phyloP scores from a whole-genome alignment of 2,888 invertebrate species.

The Xestoiulus laeticollis region DNA sequence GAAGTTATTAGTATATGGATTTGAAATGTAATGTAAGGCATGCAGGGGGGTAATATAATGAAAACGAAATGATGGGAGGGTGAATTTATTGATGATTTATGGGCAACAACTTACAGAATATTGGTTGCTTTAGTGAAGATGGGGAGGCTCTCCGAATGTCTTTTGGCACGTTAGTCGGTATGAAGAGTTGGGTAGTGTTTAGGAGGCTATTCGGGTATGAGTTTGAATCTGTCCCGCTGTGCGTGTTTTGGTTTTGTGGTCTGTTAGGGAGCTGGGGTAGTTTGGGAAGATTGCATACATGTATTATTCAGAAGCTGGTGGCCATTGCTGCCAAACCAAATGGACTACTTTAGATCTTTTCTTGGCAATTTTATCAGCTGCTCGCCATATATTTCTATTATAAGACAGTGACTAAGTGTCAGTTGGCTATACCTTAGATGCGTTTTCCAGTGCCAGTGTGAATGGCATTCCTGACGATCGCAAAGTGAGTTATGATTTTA shows the following conservation, averaged over 20 bases:
- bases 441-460: neutral
- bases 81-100: slow-evolving; percentile 41
- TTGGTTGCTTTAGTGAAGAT: slow-evolving; percentile 4
- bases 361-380: slow-evolving; percentile 36
- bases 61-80: slow-evolving; percentile 35
- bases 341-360: slow-evolving; percentile 43
- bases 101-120: neutral
- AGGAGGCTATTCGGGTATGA: slow-evolving; percentile 31
- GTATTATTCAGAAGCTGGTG: slow-evolving; percentile 40
- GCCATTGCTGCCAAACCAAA: slow-evolving; percentile 41
- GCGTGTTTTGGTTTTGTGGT: slow-evolving; percentile 35
- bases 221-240: slow-evolving; percentile 41
- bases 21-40: slow-evolving; percentile 35
- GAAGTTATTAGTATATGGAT: slow-evolving; percentile 41
- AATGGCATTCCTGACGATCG: slow-evolving; percentile 34
- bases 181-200: slow-evolving; percentile 1
- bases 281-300: slow-evolving; percentile 29
- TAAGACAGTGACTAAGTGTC: slow-evolving; percentile 43
- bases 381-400: slow-evolving; percentile 41
- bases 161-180: neutral
- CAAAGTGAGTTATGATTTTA: slow-evolving; percentile 43
- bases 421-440: slow-evolving; percentile 31
- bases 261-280: slow-evolving; percentile 12
- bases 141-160: slow-evolving; percentile 20
- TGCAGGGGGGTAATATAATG: slow-evolving; percentile 20